Conservation (phyloP, 2,797 vertebrate species). For the Darevskia mixta region DNA sequence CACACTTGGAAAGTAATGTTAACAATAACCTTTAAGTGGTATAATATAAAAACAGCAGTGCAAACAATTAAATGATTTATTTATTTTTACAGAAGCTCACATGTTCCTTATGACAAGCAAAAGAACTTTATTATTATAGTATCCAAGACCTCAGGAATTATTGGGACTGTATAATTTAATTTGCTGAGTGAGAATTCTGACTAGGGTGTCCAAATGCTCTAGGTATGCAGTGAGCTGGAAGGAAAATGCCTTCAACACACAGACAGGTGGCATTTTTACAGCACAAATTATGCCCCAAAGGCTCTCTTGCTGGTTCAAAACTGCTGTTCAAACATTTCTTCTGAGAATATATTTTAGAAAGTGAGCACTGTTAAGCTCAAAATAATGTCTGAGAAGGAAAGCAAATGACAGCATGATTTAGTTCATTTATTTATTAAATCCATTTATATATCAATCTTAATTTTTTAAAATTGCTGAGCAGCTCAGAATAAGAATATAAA, state of each 20-base stretch:
- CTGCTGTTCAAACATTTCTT: conserved; percentile 29
- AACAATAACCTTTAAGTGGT: neutral
- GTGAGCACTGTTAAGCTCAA: conserved; percentile 1
- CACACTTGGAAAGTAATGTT: neutral
- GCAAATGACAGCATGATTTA: neutral
- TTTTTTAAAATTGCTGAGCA: too few species aligned
- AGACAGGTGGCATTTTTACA: conserved; percentile 37
- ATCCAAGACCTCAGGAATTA: conserved; percentile 49
- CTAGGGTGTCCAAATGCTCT: conserved; percentile 28
- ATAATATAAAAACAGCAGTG: conserved; percentile 33
- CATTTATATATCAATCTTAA: too few species aligned
- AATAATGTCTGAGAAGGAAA: neutral
- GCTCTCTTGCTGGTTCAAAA: conserved; percentile 26
- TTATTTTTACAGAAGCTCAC: conserved; percentile 26
- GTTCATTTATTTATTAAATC: neutral
- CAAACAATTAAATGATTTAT: conserved; percentile 19
- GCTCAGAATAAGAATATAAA: too few species aligned
- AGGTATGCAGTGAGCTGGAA: conserved; percentile 41
- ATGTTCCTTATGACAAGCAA: conserved; percentile 29
- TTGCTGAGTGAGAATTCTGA: conserved; percentile 49
- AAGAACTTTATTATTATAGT: conserved; percentile 31
- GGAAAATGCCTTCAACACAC: conserved; percentile 35
- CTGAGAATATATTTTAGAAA: conserved; percentile 19
- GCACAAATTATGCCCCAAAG: conserved; percentile 26
- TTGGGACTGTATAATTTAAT: conserved; percentile 28